Conservation (phyloP, 2,888 invertebrate species). For the Clanis bilineata region DNA sequence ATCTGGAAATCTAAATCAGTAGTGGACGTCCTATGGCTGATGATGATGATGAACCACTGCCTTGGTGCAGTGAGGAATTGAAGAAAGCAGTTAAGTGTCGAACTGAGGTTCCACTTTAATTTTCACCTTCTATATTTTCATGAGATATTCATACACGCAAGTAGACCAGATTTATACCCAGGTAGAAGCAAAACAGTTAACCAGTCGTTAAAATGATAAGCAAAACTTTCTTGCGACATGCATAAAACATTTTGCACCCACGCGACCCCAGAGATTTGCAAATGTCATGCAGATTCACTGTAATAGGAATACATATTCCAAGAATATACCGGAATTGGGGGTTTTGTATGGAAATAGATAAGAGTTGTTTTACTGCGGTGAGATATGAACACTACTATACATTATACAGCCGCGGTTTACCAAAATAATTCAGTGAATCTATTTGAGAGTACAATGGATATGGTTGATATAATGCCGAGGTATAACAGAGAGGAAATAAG, state of each 20-base stretch:
- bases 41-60: too few species aligned
- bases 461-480: too few species aligned
- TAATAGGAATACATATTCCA: not conserved
- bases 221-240: not conserved
- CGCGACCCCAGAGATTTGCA: not conserved
- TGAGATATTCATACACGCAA: too few species aligned
- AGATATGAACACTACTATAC: not conserved
- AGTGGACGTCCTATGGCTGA: too few species aligned
- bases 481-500: not conserved
- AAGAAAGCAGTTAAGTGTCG: too few species aligned
- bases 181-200: not conserved
- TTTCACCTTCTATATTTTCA: too few species aligned
- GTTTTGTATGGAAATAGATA: not conserved
- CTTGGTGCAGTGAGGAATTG: too few species aligned
- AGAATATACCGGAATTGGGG: not conserved
- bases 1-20: too few species aligned
- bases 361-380: slow-evolving; percentile 6
- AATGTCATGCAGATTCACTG: not conserved
- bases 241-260: not conserved
- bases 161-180: not conserved
- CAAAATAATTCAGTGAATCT: not conserved
- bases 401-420: not conserved
- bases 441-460: not conserved
- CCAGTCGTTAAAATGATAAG: not conserved
- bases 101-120: too few species aligned